Evolutionary conservation across 2,113 vertebrate genomes (phyloP), one percentile per base, ranked within the genome.

Genomic region (Sander vitreus): DNA sequence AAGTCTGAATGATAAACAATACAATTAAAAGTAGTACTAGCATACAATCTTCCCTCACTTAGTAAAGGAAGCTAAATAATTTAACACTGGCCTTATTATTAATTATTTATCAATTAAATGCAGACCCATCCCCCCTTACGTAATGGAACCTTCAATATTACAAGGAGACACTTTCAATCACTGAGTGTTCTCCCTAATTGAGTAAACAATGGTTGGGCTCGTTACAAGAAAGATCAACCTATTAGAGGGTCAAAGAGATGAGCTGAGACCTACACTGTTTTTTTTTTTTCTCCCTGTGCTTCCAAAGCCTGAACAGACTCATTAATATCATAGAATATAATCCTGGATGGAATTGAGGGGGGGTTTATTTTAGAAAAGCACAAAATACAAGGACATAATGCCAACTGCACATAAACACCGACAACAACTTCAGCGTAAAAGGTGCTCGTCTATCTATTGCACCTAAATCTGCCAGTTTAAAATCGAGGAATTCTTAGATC

Each of bases 41-140:
- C 5, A 55, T 25, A 39, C 85, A 83, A 72, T 62, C 51, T 27
- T 33, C 23, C 66, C 39, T 75, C 48, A 47, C 83, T 78, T 80
- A 80, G 33, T 83, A 54, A 36, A 78, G 50, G 60, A 83, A 69
- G 80, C 80, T 85, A 74, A 93, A 92, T 89, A 78, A 85, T 90
- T 89, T 58, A 91, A 78, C 55, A 73, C 53, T 18, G 72, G 65
- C 53, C 70, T 84, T 66, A 85, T 73, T 74, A 84, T 89, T 65
- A 88, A 88, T 88, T 59, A 87, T 87, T 88, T 73, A 88, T 90
- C 30, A 76, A 86, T 84, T 74, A 79, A 74, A 90, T 73, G 64
- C 48, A 68, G 60, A 69, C 66, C 48, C 77, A 85, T 63, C 54
- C 47, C 45, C 25, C 36, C 47, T 84, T 70, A 71, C 21, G 54